These are phyloP conservation scores for Anthonomus grandis DNA, from an alignment of 1,140 invertebrate species.

Conservation along the genomic window DNA sequence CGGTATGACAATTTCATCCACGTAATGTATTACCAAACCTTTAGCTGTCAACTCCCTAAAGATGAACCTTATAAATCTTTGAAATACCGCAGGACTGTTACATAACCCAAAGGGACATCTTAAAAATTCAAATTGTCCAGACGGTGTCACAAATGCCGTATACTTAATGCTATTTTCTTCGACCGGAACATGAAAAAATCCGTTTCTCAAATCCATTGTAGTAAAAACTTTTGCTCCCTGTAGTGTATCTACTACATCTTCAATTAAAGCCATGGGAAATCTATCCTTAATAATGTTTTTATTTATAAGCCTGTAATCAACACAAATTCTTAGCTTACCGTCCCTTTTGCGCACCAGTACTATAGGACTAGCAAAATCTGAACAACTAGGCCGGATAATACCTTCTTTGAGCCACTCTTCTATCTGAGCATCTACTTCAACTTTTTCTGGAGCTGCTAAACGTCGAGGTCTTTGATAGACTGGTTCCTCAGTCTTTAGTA, in stretches of 20 bases:
- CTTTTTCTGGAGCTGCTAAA: constrained; percentile 33
- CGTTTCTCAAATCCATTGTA: constrained; percentile 43
- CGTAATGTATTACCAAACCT: constrained; percentile 30
- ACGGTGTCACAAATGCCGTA: constrained; percentile 33
- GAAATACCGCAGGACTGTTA: constrained; percentile 27
- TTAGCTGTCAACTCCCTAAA: constrained; percentile 36
- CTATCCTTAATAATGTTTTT: constrained; percentile 38
- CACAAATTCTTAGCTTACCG: constrained; percentile 47
- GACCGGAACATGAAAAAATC: constrained; percentile 41
- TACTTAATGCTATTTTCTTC: constrained; percentile 35
- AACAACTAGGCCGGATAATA: constrained; percentile 37
- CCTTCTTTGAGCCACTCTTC: constrained; percentile 27
- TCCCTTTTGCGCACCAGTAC: constrained; percentile 5
- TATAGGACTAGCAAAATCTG: constrained; percentile 48
- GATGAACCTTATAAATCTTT: constrained; percentile 28
- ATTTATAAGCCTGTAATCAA: constrained; percentile 54
- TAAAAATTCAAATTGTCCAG: constrained; percentile 47
- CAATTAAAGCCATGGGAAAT: constrained; percentile 38
- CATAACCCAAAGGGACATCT: constrained; percentile 46
- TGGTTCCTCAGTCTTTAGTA: constrained; percentile 29
- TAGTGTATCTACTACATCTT: constrained; percentile 32
- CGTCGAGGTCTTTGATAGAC: constrained; percentile 41
- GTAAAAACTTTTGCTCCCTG: constrained; percentile 30
- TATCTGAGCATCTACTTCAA: constrained; percentile 30
- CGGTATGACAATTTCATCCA: constrained; percentile 35